These are phyloP conservation scores for Lophura nycthemera DNA, from an alignment of 2,113 vertebrate genomes.

Conservation along the genomic window DNA sequence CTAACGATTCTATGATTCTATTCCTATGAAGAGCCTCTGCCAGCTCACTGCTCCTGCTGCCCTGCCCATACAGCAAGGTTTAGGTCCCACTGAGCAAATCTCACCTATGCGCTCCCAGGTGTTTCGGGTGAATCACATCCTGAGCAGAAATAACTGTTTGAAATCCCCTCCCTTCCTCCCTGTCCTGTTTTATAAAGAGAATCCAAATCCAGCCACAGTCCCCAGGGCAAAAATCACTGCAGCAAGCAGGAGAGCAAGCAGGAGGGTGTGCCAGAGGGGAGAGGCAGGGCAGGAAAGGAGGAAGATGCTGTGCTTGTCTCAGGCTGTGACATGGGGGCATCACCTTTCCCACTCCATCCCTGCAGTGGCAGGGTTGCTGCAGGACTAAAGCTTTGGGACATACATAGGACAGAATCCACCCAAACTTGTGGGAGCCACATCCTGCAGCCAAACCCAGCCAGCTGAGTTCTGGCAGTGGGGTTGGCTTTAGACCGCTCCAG, in stretches of 20 bases:
- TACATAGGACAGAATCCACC: not conserved
- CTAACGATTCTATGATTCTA: no score
- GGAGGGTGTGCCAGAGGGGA: not conserved
- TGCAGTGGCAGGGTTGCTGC: not conserved
- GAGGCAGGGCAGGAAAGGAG: not conserved
- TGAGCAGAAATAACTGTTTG: not conserved
- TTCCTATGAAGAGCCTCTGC: not conserved
- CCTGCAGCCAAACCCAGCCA: not conserved
- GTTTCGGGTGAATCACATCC: not conserved
- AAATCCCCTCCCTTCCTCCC: not conserved
- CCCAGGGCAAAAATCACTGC: not conserved
- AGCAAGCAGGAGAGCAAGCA: not conserved
- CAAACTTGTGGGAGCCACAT: not conserved
- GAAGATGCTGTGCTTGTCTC: not conserved
- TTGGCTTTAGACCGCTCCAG: not conserved
- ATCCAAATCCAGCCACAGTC: not conserved
- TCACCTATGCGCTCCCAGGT: not conserved
- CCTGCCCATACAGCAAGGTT: not conserved
- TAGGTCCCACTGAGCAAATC: fast-evolving
- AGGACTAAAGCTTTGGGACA: not conserved
- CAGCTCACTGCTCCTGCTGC: not conserved
- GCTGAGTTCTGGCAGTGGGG: not conserved
- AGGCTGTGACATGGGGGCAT: not conserved
- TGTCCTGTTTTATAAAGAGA: not conserved
- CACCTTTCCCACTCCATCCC: not conserved